Evolutionary conservation across 2,888 invertebrate species (phyloP), one percentile per base, ranked within the genome.

Genomic region (Eutolmus rufibarbis): DNA sequence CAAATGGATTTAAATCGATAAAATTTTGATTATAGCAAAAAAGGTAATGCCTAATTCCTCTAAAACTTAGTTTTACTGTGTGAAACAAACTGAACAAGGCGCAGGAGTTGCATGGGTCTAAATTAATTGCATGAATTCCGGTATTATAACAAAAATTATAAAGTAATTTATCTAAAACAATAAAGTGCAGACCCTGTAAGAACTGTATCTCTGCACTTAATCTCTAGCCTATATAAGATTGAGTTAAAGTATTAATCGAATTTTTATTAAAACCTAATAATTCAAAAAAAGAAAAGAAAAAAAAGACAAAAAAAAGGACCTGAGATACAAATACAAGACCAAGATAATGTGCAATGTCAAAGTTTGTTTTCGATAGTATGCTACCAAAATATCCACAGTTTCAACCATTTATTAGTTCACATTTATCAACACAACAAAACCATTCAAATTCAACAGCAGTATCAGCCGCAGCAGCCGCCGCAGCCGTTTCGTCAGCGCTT

Each of bases 341-440:
- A 37, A 90, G 91, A 90, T 90, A 91, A 92, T 92, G 94, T 94
- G 96, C 96, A 95, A 98, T 98, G 97, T 97, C 97, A 95, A 98
- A 97, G 96, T 98, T 97, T 95, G 97, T 97, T 95, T 97, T 98
- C 95, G 97, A 98, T 97, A 97, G 97, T 95, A 97, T 98, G 97
- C 96, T 98, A 94, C 97, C 97, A 92, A 98, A 98, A 95, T 98
- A 98, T 94, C 97, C 94, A 93, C 93, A 95, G 93, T 95, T 95
- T 93, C 95, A 95, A 93, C 93, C 93, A 92, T 93, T 93, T 91
- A 92, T 93, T 90, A 93, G 92, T 92, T 93, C 93, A 91, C 93
- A 93, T 91, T 91, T 93, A 91, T 91, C 92, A 92, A 91, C 92
- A 90, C 90, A 93, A 93, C 94, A 93, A 93, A 94, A 90, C 93